These are phyloP conservation scores for Netta rufina DNA, from an alignment of 2,797 vertebrate species.

Conservation along the genomic window DNA sequence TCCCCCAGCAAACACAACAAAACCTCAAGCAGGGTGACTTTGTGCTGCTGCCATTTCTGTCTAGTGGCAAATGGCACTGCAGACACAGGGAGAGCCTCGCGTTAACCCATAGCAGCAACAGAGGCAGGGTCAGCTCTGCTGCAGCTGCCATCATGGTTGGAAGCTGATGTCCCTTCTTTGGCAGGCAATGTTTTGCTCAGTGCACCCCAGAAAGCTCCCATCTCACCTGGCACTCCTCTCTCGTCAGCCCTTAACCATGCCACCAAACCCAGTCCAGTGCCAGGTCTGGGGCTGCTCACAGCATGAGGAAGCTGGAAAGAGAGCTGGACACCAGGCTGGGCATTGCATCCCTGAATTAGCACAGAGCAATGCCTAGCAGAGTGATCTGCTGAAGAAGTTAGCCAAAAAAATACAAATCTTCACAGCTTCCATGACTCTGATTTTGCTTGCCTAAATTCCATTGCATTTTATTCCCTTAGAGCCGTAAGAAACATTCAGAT, in stretches of 20 bases:
- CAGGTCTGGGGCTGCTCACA: background rate
- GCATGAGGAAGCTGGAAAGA: background rate
- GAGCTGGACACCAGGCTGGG: background rate
- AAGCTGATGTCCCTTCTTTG: accelerated
- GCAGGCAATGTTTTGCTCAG: background rate
- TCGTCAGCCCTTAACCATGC: background rate
- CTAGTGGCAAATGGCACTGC: background rate
- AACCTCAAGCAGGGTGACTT: background rate
- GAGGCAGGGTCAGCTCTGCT: background rate
- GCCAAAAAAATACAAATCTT: background rate
- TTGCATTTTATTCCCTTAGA: background rate
- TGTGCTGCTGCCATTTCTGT: background rate
- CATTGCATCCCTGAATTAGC: background rate
- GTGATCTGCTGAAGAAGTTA: background rate
- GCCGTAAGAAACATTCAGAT: background rate
- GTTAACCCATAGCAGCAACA: background rate
- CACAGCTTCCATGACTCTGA: background rate
- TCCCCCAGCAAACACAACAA: accelerated
- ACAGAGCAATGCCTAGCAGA: background rate
- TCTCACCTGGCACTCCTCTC: accelerated
- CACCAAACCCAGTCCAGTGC: background rate
- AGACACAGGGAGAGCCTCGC: background rate
- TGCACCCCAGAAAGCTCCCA: background rate
- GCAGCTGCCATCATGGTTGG: background rate
- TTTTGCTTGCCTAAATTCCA: background rate